Evolutionary conservation across 2,888 invertebrate species (phyloP).

Genomic region (Chirona hameri): DNA sequence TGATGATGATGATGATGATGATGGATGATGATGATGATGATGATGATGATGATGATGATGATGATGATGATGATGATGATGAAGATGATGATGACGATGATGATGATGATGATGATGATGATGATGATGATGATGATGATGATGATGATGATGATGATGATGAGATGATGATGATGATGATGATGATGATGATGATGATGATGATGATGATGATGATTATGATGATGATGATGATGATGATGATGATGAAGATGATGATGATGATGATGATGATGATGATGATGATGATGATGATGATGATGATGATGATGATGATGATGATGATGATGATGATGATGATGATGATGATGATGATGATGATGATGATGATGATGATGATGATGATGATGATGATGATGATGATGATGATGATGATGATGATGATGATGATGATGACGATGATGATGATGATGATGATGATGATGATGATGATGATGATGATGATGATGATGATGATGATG

Average conservation of each 20-base stretch:
- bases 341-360: conserved; percentile 22
- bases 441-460: conserved; percentile 22
- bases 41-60: conserved; percentile 22
- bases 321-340: conserved; percentile 22
- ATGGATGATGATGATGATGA: no score
- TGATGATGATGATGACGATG: conserved; percentile 9
- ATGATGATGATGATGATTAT: no score
- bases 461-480: conserved; percentile 22
- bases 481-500: conserved; percentile 22
- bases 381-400: conserved; percentile 22
- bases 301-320: conserved; percentile 22
- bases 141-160: no score
- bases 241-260: conserved; percentile 11
- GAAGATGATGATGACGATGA: conserved; percentile 11
- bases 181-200: conserved; percentile 22
- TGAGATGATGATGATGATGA: no score
- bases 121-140: conserved; percentile 22
- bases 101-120: conserved; percentile 22
- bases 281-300: conserved; percentile 11
- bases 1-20: conserved; percentile 22
- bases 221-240: no score
- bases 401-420: not conserved
- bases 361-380: conserved; percentile 22
- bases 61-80: conserved; percentile 22
- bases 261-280: conserved; percentile 22